These are phyloP conservation scores for Thereva nobilitata DNA, from an alignment of 2,888 invertebrate species.

Conservation along the genomic window DNA sequence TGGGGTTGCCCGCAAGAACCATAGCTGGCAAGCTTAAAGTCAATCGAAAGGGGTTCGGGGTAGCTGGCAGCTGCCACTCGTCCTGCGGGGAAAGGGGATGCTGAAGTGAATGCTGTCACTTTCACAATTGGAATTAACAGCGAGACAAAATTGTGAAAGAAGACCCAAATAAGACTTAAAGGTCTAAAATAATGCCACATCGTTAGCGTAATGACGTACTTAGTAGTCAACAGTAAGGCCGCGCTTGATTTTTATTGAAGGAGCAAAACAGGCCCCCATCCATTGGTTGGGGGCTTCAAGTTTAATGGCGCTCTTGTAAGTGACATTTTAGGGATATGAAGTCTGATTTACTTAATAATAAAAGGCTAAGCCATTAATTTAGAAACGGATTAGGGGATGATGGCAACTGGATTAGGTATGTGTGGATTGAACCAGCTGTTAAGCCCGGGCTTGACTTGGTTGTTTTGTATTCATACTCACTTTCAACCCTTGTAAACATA, in stretches of 20 bases:
- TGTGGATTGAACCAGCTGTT: slow-evolving; percentile 3
- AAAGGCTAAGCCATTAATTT: slow-evolving; percentile 14
- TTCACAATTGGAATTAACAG: slow-evolving; percentile 6
- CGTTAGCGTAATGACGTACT: slow-evolving; percentile 38
- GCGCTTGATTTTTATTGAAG: slow-evolving; percentile 19
- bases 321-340: not conserved
- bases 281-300: not conserved
- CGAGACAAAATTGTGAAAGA: slow-evolving; percentile 10
- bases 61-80: not conserved
- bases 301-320: not conserved
- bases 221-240: slow-evolving; percentile 17
- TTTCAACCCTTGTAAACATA: not conserved
- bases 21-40: not conserved
- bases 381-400: not conserved
- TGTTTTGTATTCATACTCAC: slow-evolving; percentile 6
- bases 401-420: not conserved
- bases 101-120: slow-evolving; percentile 1
- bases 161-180: slow-evolving; percentile 16
- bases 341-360: slow-evolving; percentile 13
- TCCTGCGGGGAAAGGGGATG: not conserved
- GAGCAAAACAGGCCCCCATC: not conserved
- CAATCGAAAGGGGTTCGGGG: slow-evolving; percentile 7
- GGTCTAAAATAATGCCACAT: slow-evolving; percentile 32
- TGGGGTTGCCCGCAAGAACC: too few relatives aligned
- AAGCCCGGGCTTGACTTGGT: not conserved